Percentiles rank a stretch among this genome's conserved stretches.
phyloP scores from a whole-genome alignment of 2,888 invertebrate genomes.

The Rotaria macrura region DNA sequence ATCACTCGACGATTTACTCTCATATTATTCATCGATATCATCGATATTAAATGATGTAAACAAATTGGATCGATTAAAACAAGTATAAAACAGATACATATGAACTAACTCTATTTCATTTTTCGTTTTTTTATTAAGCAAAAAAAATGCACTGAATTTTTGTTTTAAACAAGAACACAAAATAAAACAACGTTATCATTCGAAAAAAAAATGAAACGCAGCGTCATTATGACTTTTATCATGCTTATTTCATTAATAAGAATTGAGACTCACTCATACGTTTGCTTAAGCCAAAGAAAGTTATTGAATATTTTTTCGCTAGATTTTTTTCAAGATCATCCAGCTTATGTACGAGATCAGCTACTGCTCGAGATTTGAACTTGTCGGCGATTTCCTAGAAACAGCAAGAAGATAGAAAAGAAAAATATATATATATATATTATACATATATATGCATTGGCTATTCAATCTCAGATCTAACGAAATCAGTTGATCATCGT shows the following conservation, averaged over 20 bases:
- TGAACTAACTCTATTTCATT: not conserved
- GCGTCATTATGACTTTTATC: not conserved
- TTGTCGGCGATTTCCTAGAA: not conserved
- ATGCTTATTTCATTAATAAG: not conserved
- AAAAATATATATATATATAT: not conserved
- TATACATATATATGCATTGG: too few species aligned
- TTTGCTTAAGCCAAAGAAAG: not conserved
- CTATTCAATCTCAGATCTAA: too few species aligned
- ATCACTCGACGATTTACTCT: not conserved
- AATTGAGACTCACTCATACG: not conserved
- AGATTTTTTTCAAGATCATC: slow-evolving; percentile 5
- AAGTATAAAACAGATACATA: not conserved
- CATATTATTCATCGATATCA: not conserved
- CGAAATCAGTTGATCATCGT: too few species aligned
- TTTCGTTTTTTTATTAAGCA: not conserved
- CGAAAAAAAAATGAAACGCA: too few species aligned
- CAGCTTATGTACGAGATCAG: not conserved
- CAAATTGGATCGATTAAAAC: not conserved
- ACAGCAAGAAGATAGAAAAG: too few species aligned
- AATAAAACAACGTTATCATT: not conserved
- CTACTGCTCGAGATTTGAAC: not conserved
- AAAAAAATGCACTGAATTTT: not conserved
- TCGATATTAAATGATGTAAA: not conserved
- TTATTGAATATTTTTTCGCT: not conserved
- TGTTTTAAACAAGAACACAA: not conserved